Conservation (phyloP, 2,888 invertebrate genomes). For the Melolontha melolontha region DNA sequence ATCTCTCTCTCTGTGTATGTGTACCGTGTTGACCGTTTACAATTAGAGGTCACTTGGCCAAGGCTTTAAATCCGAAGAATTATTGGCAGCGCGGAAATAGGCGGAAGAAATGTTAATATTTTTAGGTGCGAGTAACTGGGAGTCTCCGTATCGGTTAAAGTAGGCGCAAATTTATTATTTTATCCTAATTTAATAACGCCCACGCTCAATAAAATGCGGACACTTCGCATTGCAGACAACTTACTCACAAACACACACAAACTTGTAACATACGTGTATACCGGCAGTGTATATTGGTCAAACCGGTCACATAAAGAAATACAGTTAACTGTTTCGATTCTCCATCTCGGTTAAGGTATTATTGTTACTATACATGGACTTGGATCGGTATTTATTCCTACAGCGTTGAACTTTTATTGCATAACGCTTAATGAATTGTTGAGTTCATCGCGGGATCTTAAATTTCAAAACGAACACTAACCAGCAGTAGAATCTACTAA, state of each 20-base stretch:
- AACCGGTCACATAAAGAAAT: conserved; percentile 37
- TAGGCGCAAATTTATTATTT: conserved; percentile 32
- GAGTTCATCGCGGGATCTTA: no score
- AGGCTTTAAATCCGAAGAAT: no score
- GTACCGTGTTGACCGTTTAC: no score
- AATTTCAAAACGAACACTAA: no score
- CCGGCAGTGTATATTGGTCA: conserved; percentile 29
- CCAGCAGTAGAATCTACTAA: no score
- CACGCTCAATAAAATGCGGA: conserved; percentile 25
- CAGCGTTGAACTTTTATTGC: conserved; percentile 36
- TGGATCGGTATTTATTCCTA: conserved; percentile 18
- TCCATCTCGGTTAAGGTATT: conserved; percentile 27
- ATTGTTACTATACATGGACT: conserved; percentile 23
- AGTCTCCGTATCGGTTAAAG: conserved; percentile 1
- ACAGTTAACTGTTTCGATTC: conserved; percentile 36
- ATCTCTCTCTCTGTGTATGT: no score
- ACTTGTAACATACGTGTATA: no score
- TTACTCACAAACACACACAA: background rate
- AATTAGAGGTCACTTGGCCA: no score
- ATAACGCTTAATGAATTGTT: conserved; percentile 12
- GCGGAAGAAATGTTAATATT: no score
- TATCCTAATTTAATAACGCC: conserved; percentile 25
- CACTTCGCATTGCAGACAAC: conserved; percentile 6
- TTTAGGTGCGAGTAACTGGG: no score
- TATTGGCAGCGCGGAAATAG: no score